Conservation (phyloP, 2,888 invertebrate genomes). For the Acronicta alni region DNA sequence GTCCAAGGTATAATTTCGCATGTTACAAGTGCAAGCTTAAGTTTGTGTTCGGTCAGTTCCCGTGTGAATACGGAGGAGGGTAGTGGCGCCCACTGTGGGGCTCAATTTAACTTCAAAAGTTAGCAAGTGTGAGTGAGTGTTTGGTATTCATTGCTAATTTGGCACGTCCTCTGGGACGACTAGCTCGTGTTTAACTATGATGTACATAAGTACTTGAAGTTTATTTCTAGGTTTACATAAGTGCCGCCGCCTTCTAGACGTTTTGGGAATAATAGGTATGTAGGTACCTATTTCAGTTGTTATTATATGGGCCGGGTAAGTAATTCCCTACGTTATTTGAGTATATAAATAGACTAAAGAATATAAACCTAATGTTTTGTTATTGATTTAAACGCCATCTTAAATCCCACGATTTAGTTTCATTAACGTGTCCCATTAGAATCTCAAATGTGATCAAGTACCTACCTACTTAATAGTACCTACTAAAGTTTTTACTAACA, state of each 20-base stretch:
- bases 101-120: constrained; percentile 48
- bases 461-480: no score
- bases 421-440: no score
- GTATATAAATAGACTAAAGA: no score
- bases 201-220: constrained; percentile 3
- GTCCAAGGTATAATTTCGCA: constrained; percentile 44
- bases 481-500: no score
- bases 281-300: not conserved
- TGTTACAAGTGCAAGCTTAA: constrained; percentile 10
- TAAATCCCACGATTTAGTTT: no score
- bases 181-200: constrained; percentile 16
- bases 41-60: constrained; percentile 63
- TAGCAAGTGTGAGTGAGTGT: constrained; percentile 17
- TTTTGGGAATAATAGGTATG: not conserved
- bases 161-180: constrained; percentile 24
- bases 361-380: no score
- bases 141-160: constrained; percentile 43
- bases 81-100: constrained; percentile 49
- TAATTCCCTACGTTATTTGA: no score
- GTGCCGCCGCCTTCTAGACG: not conserved
- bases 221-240: constrained; percentile 10
- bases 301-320: not conserved
- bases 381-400: no score
- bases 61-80: constrained; percentile 73
- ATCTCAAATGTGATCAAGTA: no score